Conservation (phyloP, 2,113 vertebrate species). For the Ariopsis seemanni region DNA sequence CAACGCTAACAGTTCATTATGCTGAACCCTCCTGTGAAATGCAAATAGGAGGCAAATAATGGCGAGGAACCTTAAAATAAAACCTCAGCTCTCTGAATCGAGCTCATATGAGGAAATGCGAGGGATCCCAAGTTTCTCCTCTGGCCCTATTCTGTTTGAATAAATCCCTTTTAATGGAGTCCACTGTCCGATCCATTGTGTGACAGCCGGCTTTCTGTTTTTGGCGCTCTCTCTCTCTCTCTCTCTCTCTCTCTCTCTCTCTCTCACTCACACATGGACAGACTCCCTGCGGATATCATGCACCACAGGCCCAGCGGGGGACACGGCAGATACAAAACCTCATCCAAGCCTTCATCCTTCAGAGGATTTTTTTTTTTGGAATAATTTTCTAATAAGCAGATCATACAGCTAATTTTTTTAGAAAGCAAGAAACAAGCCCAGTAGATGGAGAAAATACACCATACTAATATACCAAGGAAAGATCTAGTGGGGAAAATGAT, state of each 20-base stretch:
- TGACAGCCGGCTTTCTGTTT: constrained; percentile 11
- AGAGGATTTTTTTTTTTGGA: neutral
- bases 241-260: too few relatives aligned
- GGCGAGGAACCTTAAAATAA: constrained; percentile 44
- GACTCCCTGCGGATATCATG: constrained; percentile 17
- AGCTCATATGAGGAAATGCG: constrained; percentile 29
- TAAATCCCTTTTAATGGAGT: constrained; percentile 51
- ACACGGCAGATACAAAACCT: constrained; percentile 28
- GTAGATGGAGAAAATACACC: neutral
- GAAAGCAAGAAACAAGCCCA: neutral
- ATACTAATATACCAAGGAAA: neutral
- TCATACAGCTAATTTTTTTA: neutral
- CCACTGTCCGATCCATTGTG: neutral
- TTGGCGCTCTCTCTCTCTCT: neutral
- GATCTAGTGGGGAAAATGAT: neutral
- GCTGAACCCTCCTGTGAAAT: constrained; percentile 41
- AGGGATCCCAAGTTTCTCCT: constrained; percentile 34
- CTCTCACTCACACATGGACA: neutral
- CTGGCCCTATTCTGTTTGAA: constrained; percentile 47
- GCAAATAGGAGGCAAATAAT: constrained; percentile 41
- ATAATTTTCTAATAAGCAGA: neutral
- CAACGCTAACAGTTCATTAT: constrained; percentile 32
- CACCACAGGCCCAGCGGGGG: neutral
- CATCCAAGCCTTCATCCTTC: neutral
- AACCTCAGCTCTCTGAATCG: neutral